Conservation (phyloP, 2,888 invertebrate genomes). For the Hesperia comma region DNA sequence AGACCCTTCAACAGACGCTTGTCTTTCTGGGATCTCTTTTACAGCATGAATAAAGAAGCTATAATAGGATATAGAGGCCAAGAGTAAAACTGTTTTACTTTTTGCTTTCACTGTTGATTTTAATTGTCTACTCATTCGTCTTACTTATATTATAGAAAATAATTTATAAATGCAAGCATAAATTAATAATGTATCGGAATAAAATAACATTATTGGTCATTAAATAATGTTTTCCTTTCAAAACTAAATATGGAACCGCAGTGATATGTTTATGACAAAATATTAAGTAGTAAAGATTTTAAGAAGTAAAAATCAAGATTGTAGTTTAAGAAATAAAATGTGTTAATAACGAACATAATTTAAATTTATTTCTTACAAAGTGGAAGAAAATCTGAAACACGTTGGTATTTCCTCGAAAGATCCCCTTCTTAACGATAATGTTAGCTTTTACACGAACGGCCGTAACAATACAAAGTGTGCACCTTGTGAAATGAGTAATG, state of each 20-base stretch:
- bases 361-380: background rate
- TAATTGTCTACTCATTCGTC: background rate
- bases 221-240: too few species aligned
- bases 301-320: too few species aligned
- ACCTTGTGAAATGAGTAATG: too few species aligned
- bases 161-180: too few species aligned
- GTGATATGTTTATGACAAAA: too few species aligned
- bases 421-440: background rate
- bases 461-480: background rate
- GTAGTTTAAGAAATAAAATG: too few species aligned
- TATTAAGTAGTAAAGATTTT: too few species aligned
- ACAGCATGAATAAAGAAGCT: constrained; percentile 43
- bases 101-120: background rate
- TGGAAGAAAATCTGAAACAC: background rate
- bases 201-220: too few species aligned
- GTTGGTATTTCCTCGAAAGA: background rate
- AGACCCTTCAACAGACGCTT: constrained; percentile 53
- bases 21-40: constrained; percentile 60
- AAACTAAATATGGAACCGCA: too few species aligned
- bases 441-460: background rate
- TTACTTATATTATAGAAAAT: background rate
- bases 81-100: background rate
- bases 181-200: too few species aligned
- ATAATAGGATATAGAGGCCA: constrained; percentile 18
- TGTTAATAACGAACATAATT: background rate